Conservation (phyloP, 2,888 invertebrate genomes). For the Chloroclystis v-ata region DNA sequence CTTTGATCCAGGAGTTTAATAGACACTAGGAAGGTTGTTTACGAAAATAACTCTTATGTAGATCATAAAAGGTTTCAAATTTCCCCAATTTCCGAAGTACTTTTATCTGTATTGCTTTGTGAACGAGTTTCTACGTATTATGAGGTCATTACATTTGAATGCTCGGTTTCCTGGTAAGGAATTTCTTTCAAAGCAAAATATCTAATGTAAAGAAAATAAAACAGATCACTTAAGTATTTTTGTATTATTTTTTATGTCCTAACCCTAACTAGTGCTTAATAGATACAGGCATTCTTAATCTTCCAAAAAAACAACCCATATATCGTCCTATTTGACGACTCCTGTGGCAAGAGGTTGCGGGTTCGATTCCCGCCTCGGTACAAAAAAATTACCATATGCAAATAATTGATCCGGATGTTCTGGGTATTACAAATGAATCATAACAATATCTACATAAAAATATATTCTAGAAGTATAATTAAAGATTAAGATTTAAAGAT, state of each 20-base stretch:
- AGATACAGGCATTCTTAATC: no score
- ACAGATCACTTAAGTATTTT: constrained; percentile 49
- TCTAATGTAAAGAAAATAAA: constrained; percentile 68
- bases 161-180: constrained; percentile 16
- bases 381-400: no score
- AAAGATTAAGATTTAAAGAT: no score
- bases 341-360: no score
- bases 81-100: background rate
- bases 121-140: background rate
- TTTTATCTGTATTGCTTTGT: background rate
- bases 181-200: constrained; percentile 66
- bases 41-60: background rate
- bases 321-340: no score
- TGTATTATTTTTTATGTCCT: constrained; percentile 27
- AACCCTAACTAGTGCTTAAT: no score
- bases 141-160: constrained; percentile 1
- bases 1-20: background rate
- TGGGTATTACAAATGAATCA: no score
- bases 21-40: background rate
- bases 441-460: no score
- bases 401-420: no score
- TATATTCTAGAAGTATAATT: no score
- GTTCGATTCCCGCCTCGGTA: no score
- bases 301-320: no score
- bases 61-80: background rate